Evolutionary conservation across 2,888 invertebrate species (phyloP).

Genomic region (Listrodromus nycthemerus): DNA sequence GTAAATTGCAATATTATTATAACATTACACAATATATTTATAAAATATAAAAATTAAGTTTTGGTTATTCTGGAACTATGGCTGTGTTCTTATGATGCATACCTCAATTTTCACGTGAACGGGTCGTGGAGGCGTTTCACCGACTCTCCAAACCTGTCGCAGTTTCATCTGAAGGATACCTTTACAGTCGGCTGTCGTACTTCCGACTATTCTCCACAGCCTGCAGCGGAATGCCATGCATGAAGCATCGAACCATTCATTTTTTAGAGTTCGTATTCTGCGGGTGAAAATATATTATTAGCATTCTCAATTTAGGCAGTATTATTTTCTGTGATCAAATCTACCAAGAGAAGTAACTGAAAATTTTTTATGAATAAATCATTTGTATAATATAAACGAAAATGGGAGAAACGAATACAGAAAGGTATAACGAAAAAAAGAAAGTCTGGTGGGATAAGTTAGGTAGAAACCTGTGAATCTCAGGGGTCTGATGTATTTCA

Average conservation of each 20-base stretch:
- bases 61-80: not conserved
- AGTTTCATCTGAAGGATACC: not conserved
- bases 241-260: conserved; percentile 75
- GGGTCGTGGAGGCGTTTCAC: not conserved
- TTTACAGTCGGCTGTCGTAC: conserved; percentile 9
- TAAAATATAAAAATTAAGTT: no score
- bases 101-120: conserved; percentile 71
- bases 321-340: not conserved
- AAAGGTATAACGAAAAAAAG: no score
- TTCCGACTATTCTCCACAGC: conserved; percentile 67
- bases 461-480: not conserved
- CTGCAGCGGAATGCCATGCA: conserved; percentile 72
- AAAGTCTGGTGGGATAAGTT: no score
- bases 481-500: no score
- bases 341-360: not conserved
- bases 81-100: not conserved
- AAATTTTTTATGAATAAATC: not conserved
- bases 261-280: conserved; percentile 70
- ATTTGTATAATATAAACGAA: not conserved
- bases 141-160: not conserved
- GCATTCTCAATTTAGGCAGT: not conserved
- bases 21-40: no score
- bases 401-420: not conserved
- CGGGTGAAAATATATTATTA: conserved; percentile 23
- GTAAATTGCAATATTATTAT: conserved; percentile 3